Conservation (phyloP, 2,113 vertebrate species). For the Forbesichthys papilliferus region DNA sequence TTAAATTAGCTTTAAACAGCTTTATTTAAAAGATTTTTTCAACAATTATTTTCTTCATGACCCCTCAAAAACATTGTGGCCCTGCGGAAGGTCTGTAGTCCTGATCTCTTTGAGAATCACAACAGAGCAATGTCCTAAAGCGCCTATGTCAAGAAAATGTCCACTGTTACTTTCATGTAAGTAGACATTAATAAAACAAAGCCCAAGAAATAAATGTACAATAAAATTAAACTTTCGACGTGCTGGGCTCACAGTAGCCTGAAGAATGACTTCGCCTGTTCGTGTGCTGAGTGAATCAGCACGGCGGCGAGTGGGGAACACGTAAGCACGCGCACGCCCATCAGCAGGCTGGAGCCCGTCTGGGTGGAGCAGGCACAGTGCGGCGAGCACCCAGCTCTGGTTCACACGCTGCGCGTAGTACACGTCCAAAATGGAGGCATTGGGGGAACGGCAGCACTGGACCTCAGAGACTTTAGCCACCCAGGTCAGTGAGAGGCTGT, state of each 20-base stretch:
- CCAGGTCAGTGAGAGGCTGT: slow-evolving; percentile 68
- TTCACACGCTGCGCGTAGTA: slow-evolving; percentile 71
- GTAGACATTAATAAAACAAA: no score
- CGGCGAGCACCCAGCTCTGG: slow-evolving; percentile 69
- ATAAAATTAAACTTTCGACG: no score
- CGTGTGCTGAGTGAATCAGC: slow-evolving; percentile 60
- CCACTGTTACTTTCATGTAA: no score
- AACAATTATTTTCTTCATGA: no score
- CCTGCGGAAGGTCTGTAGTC: no score
- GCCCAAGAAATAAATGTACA: no score
- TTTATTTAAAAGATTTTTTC: no score
- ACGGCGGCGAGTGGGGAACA: slow-evolving; percentile 68
- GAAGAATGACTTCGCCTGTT: slow-evolving; percentile 43
- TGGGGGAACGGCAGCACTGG: slow-evolving; percentile 13
- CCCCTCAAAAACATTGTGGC: no score
- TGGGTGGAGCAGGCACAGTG: slow-evolving; percentile 77
- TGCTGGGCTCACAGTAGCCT: slow-evolving; percentile 38
- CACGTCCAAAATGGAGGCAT: slow-evolving; percentile 64
- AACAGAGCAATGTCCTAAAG: no score
- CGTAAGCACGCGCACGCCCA: slow-evolving; percentile 50
- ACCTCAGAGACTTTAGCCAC: slow-evolving; percentile 66
- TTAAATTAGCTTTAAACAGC: no score
- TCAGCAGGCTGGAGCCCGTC: slow-evolving; percentile 60
- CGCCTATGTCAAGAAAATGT: no score
- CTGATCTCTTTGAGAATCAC: no score